These are phyloP conservation scores for Oryzias celebensis DNA, from an alignment of 2,113 vertebrate species.

Conservation along the genomic window DNA sequence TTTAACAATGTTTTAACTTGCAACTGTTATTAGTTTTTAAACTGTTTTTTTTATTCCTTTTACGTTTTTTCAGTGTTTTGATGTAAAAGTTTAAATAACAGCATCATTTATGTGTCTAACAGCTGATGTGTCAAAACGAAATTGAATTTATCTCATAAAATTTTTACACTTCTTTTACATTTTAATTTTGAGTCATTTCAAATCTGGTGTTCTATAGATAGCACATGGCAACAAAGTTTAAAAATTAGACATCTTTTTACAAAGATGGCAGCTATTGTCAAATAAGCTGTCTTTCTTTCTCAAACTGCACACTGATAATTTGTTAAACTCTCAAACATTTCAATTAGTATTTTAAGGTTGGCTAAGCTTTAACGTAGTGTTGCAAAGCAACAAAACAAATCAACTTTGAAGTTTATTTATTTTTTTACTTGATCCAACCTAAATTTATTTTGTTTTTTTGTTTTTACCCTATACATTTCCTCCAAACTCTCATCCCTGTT, in stretches of 20 bases:
- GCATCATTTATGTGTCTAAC: too few species aligned
- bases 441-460: conserved; percentile 37
- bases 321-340: neutral
- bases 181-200: too few species aligned
- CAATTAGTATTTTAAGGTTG: conserved; percentile 2
- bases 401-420: neutral
- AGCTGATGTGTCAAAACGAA: too few species aligned
- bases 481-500: conserved; percentile 65
- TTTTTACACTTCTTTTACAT: too few species aligned
- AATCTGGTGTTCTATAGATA: too few species aligned
- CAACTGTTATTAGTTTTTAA: neutral
- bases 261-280: too few species aligned
- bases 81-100: too few species aligned
- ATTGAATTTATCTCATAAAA: too few species aligned
- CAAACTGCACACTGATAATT: too few species aligned
- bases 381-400: conserved; percentile 38
- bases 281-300: too few species aligned
- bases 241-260: too few species aligned
- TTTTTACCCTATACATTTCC: conserved; percentile 59
- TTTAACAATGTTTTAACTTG: neutral
- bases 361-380: neutral
- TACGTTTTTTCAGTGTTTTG: neutral
- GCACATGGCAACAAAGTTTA: too few species aligned
- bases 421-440: conserved; percentile 28
- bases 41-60: neutral